phyloP scores from a whole-genome alignment of 2,113 vertebrate species.

The Xiphias gladius region DNA sequence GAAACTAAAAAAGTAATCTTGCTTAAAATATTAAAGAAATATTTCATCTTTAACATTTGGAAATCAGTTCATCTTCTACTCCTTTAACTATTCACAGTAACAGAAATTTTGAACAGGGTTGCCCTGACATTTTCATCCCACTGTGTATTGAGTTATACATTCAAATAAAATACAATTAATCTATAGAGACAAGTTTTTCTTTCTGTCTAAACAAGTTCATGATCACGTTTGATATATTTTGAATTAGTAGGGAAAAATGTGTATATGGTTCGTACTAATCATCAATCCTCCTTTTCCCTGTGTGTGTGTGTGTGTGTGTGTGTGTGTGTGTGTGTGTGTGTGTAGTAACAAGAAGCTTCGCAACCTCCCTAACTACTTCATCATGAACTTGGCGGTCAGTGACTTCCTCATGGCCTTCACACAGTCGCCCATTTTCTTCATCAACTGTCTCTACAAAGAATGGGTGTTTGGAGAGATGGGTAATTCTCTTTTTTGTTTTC shows the following conservation, averaged over 20 bases:
- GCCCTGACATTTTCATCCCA: no score
- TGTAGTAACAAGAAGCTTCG: constrained; percentile 90
- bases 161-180: not conserved
- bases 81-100: no score
- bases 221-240: not conserved
- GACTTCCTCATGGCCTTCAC: constrained; percentile 96
- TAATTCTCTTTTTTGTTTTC: constrained; percentile 58
- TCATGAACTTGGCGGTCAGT: constrained; percentile 92
- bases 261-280: not conserved
- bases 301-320: constrained; percentile 17
- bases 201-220: not conserved
- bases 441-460: constrained; percentile 90
- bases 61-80: no score
- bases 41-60: no score
- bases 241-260: not conserved
- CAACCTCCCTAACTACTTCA: constrained; percentile 91
- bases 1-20: no score
- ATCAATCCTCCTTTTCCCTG: not conserved
- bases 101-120: no score
- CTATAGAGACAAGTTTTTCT: not conserved
- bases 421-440: constrained; percentile 93
- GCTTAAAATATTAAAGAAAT: no score
- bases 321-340: constrained; percentile 34
- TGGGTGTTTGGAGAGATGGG: constrained; percentile 95
- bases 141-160: not conserved